Base-by-base conservation (phyloP, 2,888 invertebrate genomes). In the Sthenelais limicola region DNA sequence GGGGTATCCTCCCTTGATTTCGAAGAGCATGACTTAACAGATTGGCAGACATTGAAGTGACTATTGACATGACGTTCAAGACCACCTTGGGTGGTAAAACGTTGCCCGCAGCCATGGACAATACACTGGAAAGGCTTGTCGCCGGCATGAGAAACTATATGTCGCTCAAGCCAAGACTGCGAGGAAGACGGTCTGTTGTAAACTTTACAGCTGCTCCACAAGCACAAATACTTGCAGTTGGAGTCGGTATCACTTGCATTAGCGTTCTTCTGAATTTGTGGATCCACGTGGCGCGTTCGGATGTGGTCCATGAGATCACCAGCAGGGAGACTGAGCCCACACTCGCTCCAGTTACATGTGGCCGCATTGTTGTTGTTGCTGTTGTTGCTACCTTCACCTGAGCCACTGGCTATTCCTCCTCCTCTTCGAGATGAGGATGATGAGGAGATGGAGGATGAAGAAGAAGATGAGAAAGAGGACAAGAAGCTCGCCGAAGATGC, bases 51-150 rank as follows among this genome's bases (percentile, higher is more conserved):
- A 84, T 90, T 92, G 89, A 97, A 97, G 88, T 97, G 97, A 82
- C 93, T 92, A 89, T 97, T 96, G 68, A 97, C 96, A 85, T 98
- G 97, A 81, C 96, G 91, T 88, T 97, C 95, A 81, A 97, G 89
- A 74, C 94, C 92, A 56, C 76, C 79, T 81, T 89, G 89, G 26
- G 89, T 85, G 32, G 88, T 86, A 81, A 90, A 90, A 48, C 89
- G 84, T 74, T 87, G 86, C 92, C 88, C 95, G 89, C 97, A 98
- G 82, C 95, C 94, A 85, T 95, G 96, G 81, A 98, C 94, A 87
- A 97, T 97, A 89, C 97, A 98, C 83, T 94, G 92, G 90, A 95
- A 97, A 30, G 96, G 96, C 87, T 97, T 96, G 88, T 94, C 95
- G 54, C 95, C 95, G 73, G 94, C 94, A 88, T 97, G 97, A 0